Evolutionary conservation across 2,888 invertebrate genomes (phyloP).

Genomic region (Philereme transversata): DNA sequence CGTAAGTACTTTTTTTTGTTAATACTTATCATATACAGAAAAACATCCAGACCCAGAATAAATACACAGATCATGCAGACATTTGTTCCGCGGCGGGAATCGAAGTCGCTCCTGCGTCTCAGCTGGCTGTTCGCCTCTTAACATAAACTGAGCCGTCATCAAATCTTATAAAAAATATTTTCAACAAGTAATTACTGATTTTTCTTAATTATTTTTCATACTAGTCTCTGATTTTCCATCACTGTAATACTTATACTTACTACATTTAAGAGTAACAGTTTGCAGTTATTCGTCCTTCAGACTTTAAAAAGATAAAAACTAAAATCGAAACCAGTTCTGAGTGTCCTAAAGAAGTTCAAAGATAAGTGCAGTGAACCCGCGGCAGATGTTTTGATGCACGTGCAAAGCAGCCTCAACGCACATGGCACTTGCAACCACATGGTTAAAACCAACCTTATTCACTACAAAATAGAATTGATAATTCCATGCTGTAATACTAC

Average conservation of each 20-base stretch:
- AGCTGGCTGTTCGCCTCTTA: no score
- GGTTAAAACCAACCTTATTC: slow-evolving; percentile 12
- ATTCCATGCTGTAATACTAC: not conserved
- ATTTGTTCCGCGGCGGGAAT: no score
- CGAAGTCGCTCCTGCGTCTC: no score
- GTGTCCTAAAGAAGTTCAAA: slow-evolving; percentile 15
- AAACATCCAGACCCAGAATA: no score
- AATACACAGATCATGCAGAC: no score
- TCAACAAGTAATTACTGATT: no score
- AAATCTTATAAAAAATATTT: no score
- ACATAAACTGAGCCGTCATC: no score
- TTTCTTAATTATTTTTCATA: no score
- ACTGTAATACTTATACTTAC: not conserved
- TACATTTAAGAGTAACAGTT: not conserved
- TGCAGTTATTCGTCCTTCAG: slow-evolving; percentile 18
- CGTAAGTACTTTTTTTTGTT: no score
- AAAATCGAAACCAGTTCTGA: slow-evolving; percentile 26
- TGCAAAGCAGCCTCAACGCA: slow-evolving; percentile 29
- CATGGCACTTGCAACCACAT: slow-evolving; percentile 31
- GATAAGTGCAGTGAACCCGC: slow-evolving; percentile 42
- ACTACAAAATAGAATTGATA: slow-evolving; percentile 17
- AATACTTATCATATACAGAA: no score
- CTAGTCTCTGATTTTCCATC: no score
- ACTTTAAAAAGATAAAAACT: slow-evolving; percentile 13
- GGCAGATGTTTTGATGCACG: slow-evolving; percentile 42